A percentile compares a stretch with the other conserved stretches of the same genome.
phyloP scores from a whole-genome alignment of 2,797 vertebrate species.

The Coluber constrictor region DNA sequence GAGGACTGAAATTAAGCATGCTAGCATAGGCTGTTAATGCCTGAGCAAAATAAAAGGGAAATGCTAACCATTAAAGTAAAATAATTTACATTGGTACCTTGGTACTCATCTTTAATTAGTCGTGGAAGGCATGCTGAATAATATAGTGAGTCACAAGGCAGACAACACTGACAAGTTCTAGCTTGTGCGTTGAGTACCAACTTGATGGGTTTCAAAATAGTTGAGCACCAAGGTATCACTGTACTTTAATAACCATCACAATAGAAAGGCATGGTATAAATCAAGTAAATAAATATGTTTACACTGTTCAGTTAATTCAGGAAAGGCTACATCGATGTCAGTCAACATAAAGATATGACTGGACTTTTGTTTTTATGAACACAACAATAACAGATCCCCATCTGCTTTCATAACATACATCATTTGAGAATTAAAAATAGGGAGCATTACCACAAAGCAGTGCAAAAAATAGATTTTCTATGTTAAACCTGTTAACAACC shows the following conservation, averaged over 20 bases:
- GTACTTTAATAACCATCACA: neutral
- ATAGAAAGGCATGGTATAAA: neutral
- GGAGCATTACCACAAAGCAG: neutral
- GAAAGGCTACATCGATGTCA: neutral
- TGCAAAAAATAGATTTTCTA: neutral
- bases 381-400: neutral
- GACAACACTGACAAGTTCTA: neutral
- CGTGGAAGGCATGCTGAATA: neutral
- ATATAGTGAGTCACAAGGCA: neutral
- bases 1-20: neutral
- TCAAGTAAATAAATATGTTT: neutral
- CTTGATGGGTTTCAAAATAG: neutral
- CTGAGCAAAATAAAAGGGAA: neutral
- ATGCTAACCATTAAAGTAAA: neutral
- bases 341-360: neutral
- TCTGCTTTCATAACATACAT: neutral
- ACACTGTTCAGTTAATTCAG: neutral
- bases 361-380: neutral
- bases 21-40: neutral
- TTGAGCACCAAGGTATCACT: neutral
- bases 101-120: neutral
- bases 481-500: neutral
- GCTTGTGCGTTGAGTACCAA: neutral
- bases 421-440: neutral
- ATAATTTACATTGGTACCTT: neutral